Evolutionary conservation across 2,113 vertebrate genomes (phyloP), one percentile per base, ranked within the genome.

Genomic region (Ardeotis arabs): DNA sequence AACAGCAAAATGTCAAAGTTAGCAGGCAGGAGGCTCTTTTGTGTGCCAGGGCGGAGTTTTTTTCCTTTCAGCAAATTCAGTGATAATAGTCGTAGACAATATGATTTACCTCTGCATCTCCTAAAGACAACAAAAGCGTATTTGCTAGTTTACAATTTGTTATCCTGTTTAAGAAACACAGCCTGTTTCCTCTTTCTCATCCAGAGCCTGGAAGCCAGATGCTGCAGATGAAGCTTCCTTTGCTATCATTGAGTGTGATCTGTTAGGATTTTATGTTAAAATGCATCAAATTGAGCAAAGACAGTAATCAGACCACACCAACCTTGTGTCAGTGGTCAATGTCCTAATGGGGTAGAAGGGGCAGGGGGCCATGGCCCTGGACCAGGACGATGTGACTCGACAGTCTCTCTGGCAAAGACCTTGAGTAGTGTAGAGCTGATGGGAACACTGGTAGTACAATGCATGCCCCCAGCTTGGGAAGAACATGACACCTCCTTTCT

Each of bases 301-400:
- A 41, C 10, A 11, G 3, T 39, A 86, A 59, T 9, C 6, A 84
- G 59, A 67, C 2, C 29, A 47, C 29, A 64, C 3, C 11, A 92
- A 22, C 4, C 19, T 78, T n/a, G 9, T 70, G 25, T 88, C 37
- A 55, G 59, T 28, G 29, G 11, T 31, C 44, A 56, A 1, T 0
- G 7, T 37, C 31, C n/a, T 63, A 41, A 44, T 2, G 4, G 25
- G 12, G 13, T 55, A 81, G 17, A 66, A 35, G 39, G 56, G 45
- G 6, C 47, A 75, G 17, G 4, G 12, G 15, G 3, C 5, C 8
- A 27, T 24, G n/a, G n/a, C 10, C 16, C 7, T 66, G 39, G 2
- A 23, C 8, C 0, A 1, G 29, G 13, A 21, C 2, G 3, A 5
- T 10, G 18, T 45, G 47, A 28, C 23, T 78, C 0, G 0, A 6